Evolutionary conservation across 2,113 vertebrate species (phyloP).

Genomic region (Xenopus tropicalis): DNA sequence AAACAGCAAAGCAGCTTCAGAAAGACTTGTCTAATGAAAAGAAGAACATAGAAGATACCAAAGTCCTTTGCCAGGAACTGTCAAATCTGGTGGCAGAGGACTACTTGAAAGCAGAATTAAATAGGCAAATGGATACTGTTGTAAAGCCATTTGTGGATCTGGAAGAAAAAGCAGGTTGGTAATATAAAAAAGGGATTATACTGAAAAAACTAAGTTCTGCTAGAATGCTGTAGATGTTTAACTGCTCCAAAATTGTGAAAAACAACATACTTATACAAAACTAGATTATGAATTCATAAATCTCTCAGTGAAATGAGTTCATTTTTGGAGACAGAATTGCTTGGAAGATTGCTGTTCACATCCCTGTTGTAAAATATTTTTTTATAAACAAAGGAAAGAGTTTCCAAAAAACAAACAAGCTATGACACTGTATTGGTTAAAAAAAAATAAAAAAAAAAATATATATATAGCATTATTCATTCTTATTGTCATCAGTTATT

Average conservation of each 20-base stretch:
- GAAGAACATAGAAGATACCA: constrained; percentile 75
- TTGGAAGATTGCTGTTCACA: neutral
- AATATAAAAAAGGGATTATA: constrained; percentile 24
- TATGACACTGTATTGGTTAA: neutral
- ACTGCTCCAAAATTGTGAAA: neutral
- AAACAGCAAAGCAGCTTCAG: constrained; percentile 74
- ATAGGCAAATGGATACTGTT: constrained; percentile 82
- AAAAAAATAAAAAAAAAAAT: neutral
- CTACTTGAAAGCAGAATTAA: constrained; percentile 88
- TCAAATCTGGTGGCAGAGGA: constrained; percentile 83
- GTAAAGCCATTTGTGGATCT: constrained; percentile 84
- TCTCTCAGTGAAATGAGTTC: neutral
- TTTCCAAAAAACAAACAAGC: constrained; percentile 10
- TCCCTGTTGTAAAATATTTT: constrained; percentile 8
- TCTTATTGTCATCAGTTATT: neutral
- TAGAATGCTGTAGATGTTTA: neutral
- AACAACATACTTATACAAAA: neutral
- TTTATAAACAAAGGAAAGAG: constrained; percentile 1
- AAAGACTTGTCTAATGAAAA: constrained; percentile 77
- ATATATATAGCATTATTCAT: neutral
- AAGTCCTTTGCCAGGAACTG: constrained; percentile 77
- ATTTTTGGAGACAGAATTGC: neutral
- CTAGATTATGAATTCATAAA: neutral
- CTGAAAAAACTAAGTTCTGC: neutral
- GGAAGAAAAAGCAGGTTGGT: constrained; percentile 90